These are phyloP conservation scores for Lucilia sericata DNA, from an alignment of 1,140 invertebrate species.

Conservation along the genomic window DNA sequence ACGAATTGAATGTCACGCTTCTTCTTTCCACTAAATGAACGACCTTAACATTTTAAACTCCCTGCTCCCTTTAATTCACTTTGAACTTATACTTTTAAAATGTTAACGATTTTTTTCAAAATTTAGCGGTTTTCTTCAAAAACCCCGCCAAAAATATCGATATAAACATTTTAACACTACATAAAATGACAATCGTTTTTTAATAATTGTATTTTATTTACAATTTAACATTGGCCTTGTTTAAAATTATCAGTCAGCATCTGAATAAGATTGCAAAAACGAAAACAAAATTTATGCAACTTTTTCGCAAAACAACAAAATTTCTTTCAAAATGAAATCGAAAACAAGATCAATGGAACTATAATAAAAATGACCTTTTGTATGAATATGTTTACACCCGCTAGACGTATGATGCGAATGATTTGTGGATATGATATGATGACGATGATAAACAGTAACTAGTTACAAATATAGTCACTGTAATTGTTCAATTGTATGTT, in stretches of 20 bases:
- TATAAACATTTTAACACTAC: no score
- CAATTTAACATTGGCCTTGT: background rate
- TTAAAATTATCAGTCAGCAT: background rate
- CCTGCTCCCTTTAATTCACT: no score
- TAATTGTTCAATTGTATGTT: background rate
- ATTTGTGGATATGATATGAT: no score
- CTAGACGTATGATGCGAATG: background rate
- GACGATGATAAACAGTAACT: background rate
- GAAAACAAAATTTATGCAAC: background rate
- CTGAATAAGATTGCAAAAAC: background rate
- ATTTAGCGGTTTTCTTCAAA: no score
- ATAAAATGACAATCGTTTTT: no score
- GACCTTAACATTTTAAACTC: no score
- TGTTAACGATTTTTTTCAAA: no score
- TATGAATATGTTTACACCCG: background rate
- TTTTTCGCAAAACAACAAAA: background rate
- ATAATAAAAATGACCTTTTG: background rate
- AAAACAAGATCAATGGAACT: slow-evolving; percentile 6
- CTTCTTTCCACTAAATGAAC: no score
- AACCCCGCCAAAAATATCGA: no score
- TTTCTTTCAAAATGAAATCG: background rate
- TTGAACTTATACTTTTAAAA: no score
- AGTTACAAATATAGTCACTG: background rate
- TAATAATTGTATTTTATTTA: background rate
- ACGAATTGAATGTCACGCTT: no score